phyloP scores from a whole-genome alignment of 2,797 vertebrate species.

The Mormyrops attenuatus region DNA sequence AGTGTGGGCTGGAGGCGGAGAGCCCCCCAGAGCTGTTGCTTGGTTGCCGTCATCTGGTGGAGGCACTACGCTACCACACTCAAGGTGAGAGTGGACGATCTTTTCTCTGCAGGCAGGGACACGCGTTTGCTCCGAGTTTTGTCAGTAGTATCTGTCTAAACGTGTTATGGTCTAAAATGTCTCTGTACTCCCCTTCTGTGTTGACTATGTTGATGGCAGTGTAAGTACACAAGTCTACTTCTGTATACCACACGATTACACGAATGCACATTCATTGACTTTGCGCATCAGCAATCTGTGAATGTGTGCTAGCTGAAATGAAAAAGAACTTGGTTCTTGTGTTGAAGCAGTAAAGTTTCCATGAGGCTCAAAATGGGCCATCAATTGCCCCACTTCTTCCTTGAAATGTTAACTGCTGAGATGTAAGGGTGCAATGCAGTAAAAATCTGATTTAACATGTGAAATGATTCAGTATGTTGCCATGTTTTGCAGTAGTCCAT shows the following conservation, averaged over 20 bases:
- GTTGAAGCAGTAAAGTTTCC: background rate
- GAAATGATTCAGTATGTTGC: background rate
- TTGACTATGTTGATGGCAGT: background rate
- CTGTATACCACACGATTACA: background rate
- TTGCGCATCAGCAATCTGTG: background rate
- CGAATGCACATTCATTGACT: background rate
- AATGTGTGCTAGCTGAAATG: background rate
- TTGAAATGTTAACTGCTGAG: background rate
- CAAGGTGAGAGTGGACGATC: conserved; percentile 49
- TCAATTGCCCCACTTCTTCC: background rate
- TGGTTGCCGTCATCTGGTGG: conserved; percentile 66
- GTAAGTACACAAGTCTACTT: background rate
- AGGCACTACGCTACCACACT: conserved; percentile 65
- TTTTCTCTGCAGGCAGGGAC: background rate
- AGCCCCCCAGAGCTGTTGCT: conserved; percentile 62
- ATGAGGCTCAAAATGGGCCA: background rate
- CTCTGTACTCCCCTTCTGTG: background rate
- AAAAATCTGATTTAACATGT: background rate
- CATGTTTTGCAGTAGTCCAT: background rate
- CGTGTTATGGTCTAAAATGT: background rate
- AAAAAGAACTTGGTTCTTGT: background rate
- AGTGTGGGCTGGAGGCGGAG: conserved; percentile 42
- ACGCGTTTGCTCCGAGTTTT: background rate
- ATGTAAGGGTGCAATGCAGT: background rate
- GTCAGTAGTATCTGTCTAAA: background rate